Conservation (phyloP, 2,797 vertebrate genomes). For the Oreochromis grahami region DNA sequence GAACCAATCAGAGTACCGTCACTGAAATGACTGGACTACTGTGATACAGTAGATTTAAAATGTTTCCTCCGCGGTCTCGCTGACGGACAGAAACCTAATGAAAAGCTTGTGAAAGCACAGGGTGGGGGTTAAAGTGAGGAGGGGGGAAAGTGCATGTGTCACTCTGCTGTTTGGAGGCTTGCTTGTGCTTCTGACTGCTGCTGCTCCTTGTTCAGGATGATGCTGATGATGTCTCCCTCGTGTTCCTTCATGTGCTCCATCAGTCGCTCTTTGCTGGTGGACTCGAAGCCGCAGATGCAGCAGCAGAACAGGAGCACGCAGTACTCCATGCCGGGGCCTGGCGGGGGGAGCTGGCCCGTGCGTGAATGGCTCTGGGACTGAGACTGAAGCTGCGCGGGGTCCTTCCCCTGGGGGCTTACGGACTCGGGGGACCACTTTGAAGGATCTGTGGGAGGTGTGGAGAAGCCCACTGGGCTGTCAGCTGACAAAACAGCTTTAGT, state of each 20-base stretch:
- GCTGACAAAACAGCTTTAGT: neutral
- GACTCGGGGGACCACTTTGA: constrained; percentile 11
- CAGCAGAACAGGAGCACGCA: constrained; percentile 96
- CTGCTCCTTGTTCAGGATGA: constrained; percentile 94
- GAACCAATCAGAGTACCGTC: neutral
- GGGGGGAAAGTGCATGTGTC: constrained; percentile 5
- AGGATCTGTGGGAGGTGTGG: constrained; percentile 1
- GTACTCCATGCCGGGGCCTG: constrained; percentile 79
- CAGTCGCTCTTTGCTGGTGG: constrained; percentile 92
- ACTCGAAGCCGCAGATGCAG: constrained; percentile 98
- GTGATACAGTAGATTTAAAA: neutral
- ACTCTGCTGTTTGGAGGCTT: constrained; percentile 58
- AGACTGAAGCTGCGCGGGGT: constrained; percentile 39
- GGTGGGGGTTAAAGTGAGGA: neutral
- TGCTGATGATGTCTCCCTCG: constrained; percentile 95
- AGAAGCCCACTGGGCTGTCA: neutral
- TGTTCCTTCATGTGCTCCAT: constrained; percentile 86
- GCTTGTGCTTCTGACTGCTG: constrained; percentile 56
- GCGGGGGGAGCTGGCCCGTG: neutral
- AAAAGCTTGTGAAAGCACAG: neutral
- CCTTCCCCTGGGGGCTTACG: constrained; percentile 30
- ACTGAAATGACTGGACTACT: neutral
- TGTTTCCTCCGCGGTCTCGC: neutral
- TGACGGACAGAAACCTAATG: constrained; percentile 11
- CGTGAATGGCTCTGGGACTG: constrained; percentile 58